Evolutionary conservation across 2,888 invertebrate species (phyloP).

Genomic region (Ormyrus nitidulus): DNA sequence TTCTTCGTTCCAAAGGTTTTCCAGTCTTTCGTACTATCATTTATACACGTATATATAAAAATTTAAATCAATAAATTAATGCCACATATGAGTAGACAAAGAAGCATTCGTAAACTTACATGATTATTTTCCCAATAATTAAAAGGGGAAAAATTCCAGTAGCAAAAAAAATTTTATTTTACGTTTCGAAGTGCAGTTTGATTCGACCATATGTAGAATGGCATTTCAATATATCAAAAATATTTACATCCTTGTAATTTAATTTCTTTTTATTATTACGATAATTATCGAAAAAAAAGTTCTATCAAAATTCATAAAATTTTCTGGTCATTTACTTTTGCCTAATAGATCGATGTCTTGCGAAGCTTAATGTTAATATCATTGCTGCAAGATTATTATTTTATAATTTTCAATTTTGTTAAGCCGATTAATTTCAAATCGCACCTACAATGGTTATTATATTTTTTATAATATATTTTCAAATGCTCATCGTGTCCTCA

Average conservation of each 20-base stretch:
- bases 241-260: constrained; percentile 49
- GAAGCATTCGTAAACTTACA: constrained; percentile 39
- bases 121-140: constrained; percentile 20
- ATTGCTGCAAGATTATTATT: constrained; percentile 47
- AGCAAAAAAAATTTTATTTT: constrained; percentile 22
- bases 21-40: constrained; percentile 47
- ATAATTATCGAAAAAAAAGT: constrained; percentile 38
- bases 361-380: constrained; percentile 48
- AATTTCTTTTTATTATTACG: constrained; percentile 25
- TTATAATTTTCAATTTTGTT: constrained; percentile 40
- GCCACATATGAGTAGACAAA: constrained; percentile 46
- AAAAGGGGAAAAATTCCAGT: constrained; percentile 33
- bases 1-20: constrained; percentile 17
- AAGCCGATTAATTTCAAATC: constrained; percentile 55
- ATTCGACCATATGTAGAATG: constrained; percentile 51
- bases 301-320: constrained; percentile 46
- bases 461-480: constrained; percentile 23
- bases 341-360: constrained; percentile 53
- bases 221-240: constrained; percentile 51
- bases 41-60: constrained; percentile 51
- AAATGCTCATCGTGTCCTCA: constrained; percentile 19
- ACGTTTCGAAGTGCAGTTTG: constrained; percentile 28
- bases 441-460: constrained; percentile 38
- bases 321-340: constrained; percentile 40
- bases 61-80: constrained; percentile 54